Conservation (phyloP, 2,113 vertebrate genomes). For the Lophotis ruficrista region DNA sequence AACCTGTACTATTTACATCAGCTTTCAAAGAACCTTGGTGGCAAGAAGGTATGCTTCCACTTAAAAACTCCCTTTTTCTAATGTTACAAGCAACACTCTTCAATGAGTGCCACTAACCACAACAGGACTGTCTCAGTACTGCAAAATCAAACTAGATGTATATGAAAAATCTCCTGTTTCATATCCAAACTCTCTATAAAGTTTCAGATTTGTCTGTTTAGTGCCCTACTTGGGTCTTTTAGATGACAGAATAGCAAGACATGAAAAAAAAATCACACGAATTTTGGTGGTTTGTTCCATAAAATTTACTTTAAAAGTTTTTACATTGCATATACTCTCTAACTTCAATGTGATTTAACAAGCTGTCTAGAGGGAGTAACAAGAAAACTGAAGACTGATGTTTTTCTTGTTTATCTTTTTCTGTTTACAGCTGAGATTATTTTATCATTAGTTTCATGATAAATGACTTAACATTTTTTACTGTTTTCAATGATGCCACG, state of each 20-base stretch:
- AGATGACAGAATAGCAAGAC: neutral
- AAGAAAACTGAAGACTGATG: neutral
- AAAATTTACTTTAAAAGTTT: neutral
- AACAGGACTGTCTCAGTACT: neutral
- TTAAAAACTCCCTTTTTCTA: neutral
- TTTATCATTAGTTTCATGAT: neutral
- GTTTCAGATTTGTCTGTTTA: neutral
- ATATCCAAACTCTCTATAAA: neutral
- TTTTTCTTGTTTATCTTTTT: neutral
- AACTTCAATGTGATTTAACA: neutral
- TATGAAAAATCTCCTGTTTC: neutral
- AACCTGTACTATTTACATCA: neutral
- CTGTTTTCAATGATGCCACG: neutral
- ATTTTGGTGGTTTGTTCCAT: neutral
- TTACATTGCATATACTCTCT: neutral
- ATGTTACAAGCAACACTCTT: neutral
- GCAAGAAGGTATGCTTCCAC: neutral
- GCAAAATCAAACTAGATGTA: neutral
- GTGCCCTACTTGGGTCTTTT: neutral
- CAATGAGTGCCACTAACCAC: neutral
- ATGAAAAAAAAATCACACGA: neutral
- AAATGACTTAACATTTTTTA: neutral
- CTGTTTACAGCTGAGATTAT: neutral
- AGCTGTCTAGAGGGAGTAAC: neutral
- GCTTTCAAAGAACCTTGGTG: neutral